phyloP scores from a whole-genome alignment of 2,113 vertebrate genomes.

The Anhinga anhinga region DNA sequence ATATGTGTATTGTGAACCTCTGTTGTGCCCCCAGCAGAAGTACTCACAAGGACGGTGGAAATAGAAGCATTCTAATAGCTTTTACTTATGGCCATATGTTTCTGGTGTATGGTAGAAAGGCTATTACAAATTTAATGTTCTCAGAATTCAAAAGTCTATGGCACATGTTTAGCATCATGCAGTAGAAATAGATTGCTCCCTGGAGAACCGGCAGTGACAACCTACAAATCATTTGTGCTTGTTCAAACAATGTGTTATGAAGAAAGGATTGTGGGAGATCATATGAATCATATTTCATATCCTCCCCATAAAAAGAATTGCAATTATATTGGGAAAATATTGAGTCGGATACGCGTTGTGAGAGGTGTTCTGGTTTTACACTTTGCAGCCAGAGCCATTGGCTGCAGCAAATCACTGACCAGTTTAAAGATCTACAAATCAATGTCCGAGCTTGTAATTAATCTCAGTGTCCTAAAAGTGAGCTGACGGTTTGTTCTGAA shows the following conservation, averaged over 20 bases:
- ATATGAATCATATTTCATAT: background rate
- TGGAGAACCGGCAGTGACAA: background rate
- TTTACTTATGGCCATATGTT: background rate
- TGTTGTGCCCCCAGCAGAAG: background rate
- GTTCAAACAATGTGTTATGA: background rate
- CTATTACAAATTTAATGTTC: background rate
- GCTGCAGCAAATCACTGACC: background rate
- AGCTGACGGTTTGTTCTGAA: background rate
- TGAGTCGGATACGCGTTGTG: background rate
- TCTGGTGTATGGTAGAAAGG: background rate
- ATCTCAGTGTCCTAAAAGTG: background rate
- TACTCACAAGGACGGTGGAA: background rate
- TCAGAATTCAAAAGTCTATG: background rate
- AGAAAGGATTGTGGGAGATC: background rate
- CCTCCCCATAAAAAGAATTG: background rate
- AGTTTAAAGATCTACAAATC: slow-evolving; percentile 17
- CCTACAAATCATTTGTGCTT: background rate
- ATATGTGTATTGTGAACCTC: background rate
- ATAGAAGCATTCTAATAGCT: background rate
- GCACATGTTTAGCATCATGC: background rate
- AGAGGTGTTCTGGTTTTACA: background rate
- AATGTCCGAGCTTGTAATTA: background rate
- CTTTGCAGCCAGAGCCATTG: background rate
- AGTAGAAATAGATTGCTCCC: background rate
- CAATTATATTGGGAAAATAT: background rate